phyloP scores from a whole-genome alignment of 2,797 vertebrate species.

The Siniperca obscura region DNA sequence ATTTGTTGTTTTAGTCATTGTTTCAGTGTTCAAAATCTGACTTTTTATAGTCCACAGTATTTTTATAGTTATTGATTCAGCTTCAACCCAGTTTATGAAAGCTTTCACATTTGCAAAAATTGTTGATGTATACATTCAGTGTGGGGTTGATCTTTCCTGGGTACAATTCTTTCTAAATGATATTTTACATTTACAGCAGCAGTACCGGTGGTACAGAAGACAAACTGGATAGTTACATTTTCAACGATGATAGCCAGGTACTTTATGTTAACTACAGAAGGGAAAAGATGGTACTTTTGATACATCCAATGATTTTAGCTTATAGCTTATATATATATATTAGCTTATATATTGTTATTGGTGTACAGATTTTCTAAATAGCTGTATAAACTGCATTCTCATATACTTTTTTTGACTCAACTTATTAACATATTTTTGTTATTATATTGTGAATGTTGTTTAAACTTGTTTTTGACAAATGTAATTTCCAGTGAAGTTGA shows the following conservation, averaged over 20 bases:
- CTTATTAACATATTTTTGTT: background rate
- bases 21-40: background rate
- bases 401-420: background rate
- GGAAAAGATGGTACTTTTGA: too few species aligned
- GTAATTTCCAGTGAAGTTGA: background rate
- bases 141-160: background rate
- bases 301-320: too few species aligned
- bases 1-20: background rate
- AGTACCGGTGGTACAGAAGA: too few species aligned
- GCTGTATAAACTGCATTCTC: too few species aligned
- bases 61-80: background rate
- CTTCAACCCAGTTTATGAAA: background rate
- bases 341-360: too few species aligned
- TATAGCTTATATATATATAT: too few species aligned
- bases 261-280: too few species aligned
- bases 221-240: too few species aligned
- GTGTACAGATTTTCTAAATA: too few species aligned
- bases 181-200: constrained; percentile 9
- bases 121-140: background rate
- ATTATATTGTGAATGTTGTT: background rate
- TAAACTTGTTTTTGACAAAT: background rate
- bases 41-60: background rate
- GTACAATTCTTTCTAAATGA: background rate
- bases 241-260: too few species aligned
- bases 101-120: background rate